phyloP scores from a whole-genome alignment of 2,113 vertebrate species.

The Brachyhypopomus gauderio region DNA sequence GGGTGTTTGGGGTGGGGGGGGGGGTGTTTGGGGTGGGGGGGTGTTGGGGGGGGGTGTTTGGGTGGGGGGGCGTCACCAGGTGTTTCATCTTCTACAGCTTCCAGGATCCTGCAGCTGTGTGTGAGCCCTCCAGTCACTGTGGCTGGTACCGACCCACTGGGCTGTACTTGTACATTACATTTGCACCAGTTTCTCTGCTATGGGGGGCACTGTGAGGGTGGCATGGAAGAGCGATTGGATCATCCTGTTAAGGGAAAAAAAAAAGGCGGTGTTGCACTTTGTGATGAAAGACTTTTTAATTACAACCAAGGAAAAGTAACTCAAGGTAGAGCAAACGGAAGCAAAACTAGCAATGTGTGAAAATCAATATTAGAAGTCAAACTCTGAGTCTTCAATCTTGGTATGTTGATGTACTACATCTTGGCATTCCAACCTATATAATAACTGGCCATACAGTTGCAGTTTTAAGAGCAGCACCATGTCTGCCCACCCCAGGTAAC shows the following conservation, averaged over 20 bases:
- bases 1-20: too few relatives aligned
- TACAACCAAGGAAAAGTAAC: background rate
- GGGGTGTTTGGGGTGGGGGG: too few relatives aligned
- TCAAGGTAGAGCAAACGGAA: background rate
- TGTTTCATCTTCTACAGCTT: too few relatives aligned
- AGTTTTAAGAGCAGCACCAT: background rate
- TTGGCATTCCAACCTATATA: background rate
- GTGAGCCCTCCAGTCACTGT: too few relatives aligned
- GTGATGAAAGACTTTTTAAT: background rate
- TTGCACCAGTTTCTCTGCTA: background rate
- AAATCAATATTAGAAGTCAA: background rate
- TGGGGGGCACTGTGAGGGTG: background rate
- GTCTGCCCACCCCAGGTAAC: too few relatives aligned
- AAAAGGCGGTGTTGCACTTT: background rate
- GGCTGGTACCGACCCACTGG: too few relatives aligned
- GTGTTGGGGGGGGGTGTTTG: too few relatives aligned
- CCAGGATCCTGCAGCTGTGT: too few relatives aligned
- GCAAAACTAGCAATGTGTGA: background rate
- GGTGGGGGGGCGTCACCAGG: too few relatives aligned
- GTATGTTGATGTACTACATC: background rate
- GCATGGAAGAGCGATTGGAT: background rate
- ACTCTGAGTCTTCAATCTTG: background rate
- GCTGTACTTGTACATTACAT: too few relatives aligned
- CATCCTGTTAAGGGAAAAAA: background rate
- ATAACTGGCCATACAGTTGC: background rate